Base-by-base conservation (phyloP, 2,797 vertebrate species). In the Erethizon dorsatum region DNA sequence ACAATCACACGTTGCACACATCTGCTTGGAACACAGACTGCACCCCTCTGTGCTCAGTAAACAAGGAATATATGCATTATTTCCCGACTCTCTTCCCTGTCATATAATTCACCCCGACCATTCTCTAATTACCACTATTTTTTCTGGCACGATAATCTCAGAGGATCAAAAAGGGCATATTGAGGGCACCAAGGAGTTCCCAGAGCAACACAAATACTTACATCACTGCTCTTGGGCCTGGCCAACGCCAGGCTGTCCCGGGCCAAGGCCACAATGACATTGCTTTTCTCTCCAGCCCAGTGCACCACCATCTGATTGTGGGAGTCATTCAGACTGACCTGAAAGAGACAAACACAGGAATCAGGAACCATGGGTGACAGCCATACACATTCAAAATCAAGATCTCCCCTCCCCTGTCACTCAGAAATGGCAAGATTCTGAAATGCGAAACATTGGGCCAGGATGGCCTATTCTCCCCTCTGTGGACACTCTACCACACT, bases 291-390 rank as follows among this genome's bases (percentile, higher is more conserved):
- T 90, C 99, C 99, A 0, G 99, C 99, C 99, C 99, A 99, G 98
- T 99, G 99, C 54, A 99, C 99, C 1, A 99, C 99, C 99, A 99
- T 99, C 98, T 99, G 99, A 97, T 99, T 99, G 97, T 99, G 99
- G 69, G 99, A 99, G 97, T 99, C 99, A 0, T 99, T 99, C 98
- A 99, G 99, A 98, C 99, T 99, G 91, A 99, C 99, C 99, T 99
- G 99, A 57, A 98, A 97, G 0, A 5, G 83, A 97, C n/a, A 75
- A 89, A 50, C 82, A 82, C 7, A 57, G 63, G 45, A 67, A 71
- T 92, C 26, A 97, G 73, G 75, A 80, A 56, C 75, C 50, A 17
- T 1, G 1, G 37, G 33, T 1, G 2, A 82, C 0, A 10, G 83
- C 52, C 47, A 45, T 26, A 41, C 15, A 75, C 31, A 13, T 31